phyloP scores from a whole-genome alignment of 2,888 invertebrate genomes.

The Pandemis corylana region DNA sequence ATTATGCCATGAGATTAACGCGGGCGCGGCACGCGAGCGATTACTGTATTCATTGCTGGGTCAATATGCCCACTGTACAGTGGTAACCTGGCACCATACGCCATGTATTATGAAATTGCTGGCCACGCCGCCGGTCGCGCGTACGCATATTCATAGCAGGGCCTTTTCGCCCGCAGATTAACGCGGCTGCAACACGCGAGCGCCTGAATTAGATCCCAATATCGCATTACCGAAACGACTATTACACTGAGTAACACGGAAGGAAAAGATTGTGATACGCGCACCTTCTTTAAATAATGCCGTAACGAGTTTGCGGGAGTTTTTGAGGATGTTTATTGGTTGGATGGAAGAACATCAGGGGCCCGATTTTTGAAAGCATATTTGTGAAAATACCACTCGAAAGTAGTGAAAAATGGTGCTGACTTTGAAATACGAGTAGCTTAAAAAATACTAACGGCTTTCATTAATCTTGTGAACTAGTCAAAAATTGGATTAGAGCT shows the following conservation, averaged over 20 bases:
- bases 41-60: neutral
- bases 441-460: too few relatives aligned
- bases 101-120: neutral
- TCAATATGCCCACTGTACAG: neutral
- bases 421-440: too few relatives aligned
- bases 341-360: neutral
- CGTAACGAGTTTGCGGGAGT: neutral
- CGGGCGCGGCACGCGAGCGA: conserved; percentile 31
- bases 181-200: conserved; percentile 36
- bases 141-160: neutral
- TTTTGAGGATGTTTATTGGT: neutral
- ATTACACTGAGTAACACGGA: conserved; percentile 34
- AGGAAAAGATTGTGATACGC: conserved; percentile 21
- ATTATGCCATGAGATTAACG: conserved; percentile 33
- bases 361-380: too few relatives aligned
- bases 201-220: conserved; percentile 38
- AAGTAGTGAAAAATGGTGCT: too few relatives aligned
- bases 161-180: conserved; percentile 22
- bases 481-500: too few relatives aligned
- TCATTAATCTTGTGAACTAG: too few relatives aligned
- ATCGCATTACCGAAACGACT: conserved; percentile 40
- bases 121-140: neutral
- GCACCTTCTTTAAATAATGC: neutral
- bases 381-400: too few relatives aligned
- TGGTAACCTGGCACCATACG: neutral